These are phyloP conservation scores for Brachystomella parvula DNA, from an alignment of 1,140 invertebrate genomes.

Conservation along the genomic window DNA sequence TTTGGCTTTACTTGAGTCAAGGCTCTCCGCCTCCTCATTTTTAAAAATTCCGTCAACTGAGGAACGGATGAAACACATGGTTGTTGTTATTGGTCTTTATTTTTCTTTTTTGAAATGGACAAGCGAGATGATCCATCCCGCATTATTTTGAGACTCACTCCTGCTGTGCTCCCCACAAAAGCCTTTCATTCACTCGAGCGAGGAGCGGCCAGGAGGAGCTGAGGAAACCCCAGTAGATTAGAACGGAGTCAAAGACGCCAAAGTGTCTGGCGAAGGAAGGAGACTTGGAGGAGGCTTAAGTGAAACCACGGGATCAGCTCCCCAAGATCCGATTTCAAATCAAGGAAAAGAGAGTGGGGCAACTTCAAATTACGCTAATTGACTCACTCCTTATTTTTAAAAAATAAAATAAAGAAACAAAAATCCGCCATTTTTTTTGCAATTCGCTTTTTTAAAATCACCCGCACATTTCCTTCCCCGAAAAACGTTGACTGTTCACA, in stretches of 20 bases:
- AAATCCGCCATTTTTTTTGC: background rate
- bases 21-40: too few relatives aligned
- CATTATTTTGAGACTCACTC: too few relatives aligned
- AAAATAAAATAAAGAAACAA: background rate
- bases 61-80: too few relatives aligned
- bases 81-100: background rate
- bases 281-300: background rate
- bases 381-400: background rate
- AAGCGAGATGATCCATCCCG: background rate
- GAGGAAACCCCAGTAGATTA: too few relatives aligned
- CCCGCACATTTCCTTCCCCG: background rate
- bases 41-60: too few relatives aligned
- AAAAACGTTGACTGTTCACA: background rate
- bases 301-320: background rate
- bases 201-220: too few relatives aligned
- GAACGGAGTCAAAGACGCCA: slow-evolving; percentile 3
- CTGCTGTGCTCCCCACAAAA: too few relatives aligned
- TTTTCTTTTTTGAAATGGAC: background rate
- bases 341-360: background rate
- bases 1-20: too few relatives aligned
- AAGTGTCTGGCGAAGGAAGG: background rate
- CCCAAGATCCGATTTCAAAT: slow-evolving; percentile 1
- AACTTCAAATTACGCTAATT: background rate
- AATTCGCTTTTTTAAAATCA: background rate
- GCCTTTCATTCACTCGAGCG: too few relatives aligned